Base-by-base conservation (phyloP, 2,888 invertebrate species). In the Drosophila greeni region DNA sequence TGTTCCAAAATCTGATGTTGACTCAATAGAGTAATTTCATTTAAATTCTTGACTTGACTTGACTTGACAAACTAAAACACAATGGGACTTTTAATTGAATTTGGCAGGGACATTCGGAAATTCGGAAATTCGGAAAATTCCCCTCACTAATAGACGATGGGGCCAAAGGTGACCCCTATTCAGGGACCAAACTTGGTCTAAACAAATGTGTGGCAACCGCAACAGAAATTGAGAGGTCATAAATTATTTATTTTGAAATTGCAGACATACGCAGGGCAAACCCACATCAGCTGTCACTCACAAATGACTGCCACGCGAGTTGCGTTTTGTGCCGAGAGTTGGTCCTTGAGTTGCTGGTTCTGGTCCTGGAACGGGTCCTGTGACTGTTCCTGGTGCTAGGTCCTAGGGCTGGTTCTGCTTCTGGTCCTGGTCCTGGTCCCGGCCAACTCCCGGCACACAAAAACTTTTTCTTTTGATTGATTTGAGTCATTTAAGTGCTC, bases 271-370 rank as follows among this genome's bases (percentile, higher is more conserved):
- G 8, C 26, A 3, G n/a, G n/a, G 6, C 8, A n/a, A n/a, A 59
- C 59, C 59, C 59, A 58, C 59, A 58, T 59, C 59, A 59, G 59
- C 58, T 59, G 59, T 58, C 59, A 58, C 58, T 42, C 58, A 56
- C 40, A 58, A 58, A 58, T 58, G 56, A 33, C 58, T 34, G 56
- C 40, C 40, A 55, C 58, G 56, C 58, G 26, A 18, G 43, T 42
- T 40, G 40, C 24, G n/a, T n/a, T 26, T 20, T 56, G n/a, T 49
- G 51, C 55, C 52, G 55, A 51, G 56, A 59, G 57, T 42, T 52
- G 52, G 39, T 39, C 26, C 42, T 42, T 29, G 42, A 53, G 53
- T 42, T n/a, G n/a, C n/a, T 58, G 40, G 29, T 29, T 29, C 11
- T 29, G 29, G 29, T 29, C 3, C 3, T 29, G 26, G 8, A 8